A percentile compares a stretch with the other conserved stretches of the same genome.
phyloP scores from a whole-genome alignment of 2,888 invertebrate species.

The Argyresthia albistria region DNA sequence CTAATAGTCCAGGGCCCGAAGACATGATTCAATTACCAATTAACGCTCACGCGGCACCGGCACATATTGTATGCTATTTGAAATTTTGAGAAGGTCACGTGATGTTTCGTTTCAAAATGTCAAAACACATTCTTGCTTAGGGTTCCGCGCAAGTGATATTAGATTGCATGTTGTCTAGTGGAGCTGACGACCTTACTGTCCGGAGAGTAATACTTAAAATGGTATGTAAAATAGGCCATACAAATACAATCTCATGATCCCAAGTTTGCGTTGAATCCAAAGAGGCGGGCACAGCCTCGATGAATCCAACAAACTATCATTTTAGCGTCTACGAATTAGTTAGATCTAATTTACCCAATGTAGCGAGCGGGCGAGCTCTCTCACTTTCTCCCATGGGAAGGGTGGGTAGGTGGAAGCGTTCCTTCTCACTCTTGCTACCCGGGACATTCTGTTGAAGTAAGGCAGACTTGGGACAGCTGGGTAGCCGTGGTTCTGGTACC shows the following conservation, averaged over 20 bases:
- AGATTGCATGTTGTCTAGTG: too few species aligned
- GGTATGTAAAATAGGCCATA: neutral
- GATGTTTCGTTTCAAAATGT: too few species aligned
- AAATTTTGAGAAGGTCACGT: too few species aligned
- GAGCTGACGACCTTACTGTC: too few species aligned
- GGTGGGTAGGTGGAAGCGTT: conserved; percentile 68
- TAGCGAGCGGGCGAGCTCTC: conserved; percentile 77
- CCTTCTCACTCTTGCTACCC: conserved; percentile 46
- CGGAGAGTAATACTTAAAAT: neutral
- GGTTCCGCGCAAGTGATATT: too few species aligned
- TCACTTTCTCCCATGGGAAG: conserved; percentile 86
- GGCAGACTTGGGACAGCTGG: conserved; percentile 25
- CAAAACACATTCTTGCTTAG: too few species aligned
- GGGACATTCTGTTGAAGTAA: conserved; percentile 59
- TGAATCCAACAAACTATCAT: conserved; percentile 59
- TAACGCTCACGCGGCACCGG: too few species aligned
- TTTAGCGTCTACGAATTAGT: conserved; percentile 18
- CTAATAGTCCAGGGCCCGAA: too few species aligned
- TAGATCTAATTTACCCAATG: conserved; percentile 72
- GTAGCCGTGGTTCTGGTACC: conserved; percentile 53
- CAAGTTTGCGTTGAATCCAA: conserved; percentile 60
- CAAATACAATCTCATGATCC: conserved; percentile 5
- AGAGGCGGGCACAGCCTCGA: conserved; percentile 44
- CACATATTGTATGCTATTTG: too few species aligned
- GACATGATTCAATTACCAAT: too few species aligned